Evolutionary conservation across 2,888 invertebrate genomes (phyloP).

Genomic region (Metalampra italica): DNA sequence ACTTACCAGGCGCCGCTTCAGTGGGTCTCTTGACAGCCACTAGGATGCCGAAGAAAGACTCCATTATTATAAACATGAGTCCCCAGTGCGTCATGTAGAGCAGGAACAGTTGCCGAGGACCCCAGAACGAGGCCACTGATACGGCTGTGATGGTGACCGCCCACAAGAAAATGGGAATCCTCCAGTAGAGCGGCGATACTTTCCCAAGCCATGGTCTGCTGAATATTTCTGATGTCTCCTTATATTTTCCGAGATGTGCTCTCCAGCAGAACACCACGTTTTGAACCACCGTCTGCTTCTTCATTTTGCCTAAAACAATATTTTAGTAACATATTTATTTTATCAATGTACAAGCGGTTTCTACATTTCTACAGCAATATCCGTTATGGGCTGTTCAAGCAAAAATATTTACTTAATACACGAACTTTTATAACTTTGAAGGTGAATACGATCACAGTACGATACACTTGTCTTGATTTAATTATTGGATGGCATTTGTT

Average conservation of each 20-base stretch:
- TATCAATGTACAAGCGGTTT: too few relatives aligned
- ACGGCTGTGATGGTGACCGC: conserved; percentile 40
- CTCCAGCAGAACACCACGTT: conserved; percentile 46
- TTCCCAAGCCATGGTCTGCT: conserved; percentile 44
- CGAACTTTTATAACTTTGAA: too few relatives aligned
- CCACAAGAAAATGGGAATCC: conserved; percentile 62
- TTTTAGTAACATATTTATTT: too few relatives aligned
- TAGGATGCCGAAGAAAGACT: conserved; percentile 55
- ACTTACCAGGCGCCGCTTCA: conserved; percentile 39
- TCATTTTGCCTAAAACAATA: conserved; percentile 25
- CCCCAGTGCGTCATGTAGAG: conserved; percentile 80
- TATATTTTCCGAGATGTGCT: conserved; percentile 41
- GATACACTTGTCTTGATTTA: too few relatives aligned
- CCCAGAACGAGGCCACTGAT: conserved; percentile 60
- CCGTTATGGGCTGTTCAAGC: too few relatives aligned
- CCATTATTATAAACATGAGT: conserved; percentile 54
- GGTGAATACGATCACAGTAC: too few relatives aligned
- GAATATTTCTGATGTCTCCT: conserved; percentile 46
- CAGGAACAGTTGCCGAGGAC: conserved; percentile 62
- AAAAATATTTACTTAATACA: too few relatives aligned
- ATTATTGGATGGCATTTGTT: too few relatives aligned
- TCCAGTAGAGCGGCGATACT: conserved; percentile 58
- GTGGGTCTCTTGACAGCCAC: conserved; percentile 42
- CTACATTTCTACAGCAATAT: too few relatives aligned
- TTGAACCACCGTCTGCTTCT: conserved; percentile 27